These are phyloP conservation scores for Montipora capitata DNA, from an alignment of 92 coral and sea anemone genomes.

Conservation along the genomic window DNA sequence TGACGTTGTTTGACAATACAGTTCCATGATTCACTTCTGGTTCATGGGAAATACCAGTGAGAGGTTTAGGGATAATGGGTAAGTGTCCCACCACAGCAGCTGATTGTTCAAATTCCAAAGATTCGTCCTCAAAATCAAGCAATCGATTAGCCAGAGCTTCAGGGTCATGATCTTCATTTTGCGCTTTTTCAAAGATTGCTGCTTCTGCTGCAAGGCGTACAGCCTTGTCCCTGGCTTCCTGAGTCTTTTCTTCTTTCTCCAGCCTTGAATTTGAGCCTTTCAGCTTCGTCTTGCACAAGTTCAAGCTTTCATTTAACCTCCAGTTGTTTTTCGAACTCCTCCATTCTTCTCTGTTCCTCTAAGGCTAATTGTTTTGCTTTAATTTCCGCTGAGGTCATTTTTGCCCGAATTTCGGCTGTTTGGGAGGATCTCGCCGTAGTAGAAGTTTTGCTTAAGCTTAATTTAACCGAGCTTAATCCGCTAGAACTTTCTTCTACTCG, in stretches of 20 bases:
- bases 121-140: slow-evolving; percentile 47
- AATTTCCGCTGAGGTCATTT: slow-evolving; percentile 42
- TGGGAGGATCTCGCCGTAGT: background rate
- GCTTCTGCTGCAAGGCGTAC: slow-evolving; percentile 54
- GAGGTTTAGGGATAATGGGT: background rate
- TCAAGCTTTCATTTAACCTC: slow-evolving; percentile 27
- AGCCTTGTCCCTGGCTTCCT: slow-evolving; percentile 51
- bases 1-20: background rate
- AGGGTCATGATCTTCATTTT: slow-evolving; percentile 18
- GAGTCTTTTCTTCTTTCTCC: slow-evolving; percentile 57
- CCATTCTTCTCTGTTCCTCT: slow-evolving; percentile 31
- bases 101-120: background rate
- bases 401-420: slow-evolving; percentile 39
- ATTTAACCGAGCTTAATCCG: background rate
- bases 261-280: slow-evolving; percentile 19
- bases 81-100: background rate
- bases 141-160: slow-evolving; percentile 30
- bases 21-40: background rate
- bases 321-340: slow-evolving; percentile 24
- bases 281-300: slow-evolving; percentile 22
- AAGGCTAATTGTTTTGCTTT: slow-evolving; percentile 49
- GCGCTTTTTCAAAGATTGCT: slow-evolving; percentile 30
- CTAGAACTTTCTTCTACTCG: slow-evolving; percentile 12
- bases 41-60: background rate
- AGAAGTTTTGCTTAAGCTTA: background rate